Percentiles rank a stretch among this genome's conserved stretches.
Conservation (phyloP, 2,113 vertebrate species). For the Axis porcinus region DNA sequence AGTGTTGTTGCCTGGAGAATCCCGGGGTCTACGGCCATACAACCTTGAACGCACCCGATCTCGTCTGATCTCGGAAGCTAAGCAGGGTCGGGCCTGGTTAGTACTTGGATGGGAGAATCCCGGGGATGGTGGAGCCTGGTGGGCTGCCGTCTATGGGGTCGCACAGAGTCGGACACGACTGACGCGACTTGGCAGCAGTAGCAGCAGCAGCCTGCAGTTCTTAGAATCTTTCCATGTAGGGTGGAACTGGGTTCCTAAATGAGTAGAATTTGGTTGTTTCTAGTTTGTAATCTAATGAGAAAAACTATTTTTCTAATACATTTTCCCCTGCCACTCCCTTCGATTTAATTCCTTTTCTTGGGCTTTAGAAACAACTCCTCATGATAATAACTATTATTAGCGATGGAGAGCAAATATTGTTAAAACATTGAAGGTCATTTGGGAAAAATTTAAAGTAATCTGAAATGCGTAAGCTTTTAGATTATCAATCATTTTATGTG, state of each 20-base stretch:
- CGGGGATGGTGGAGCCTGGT: no score
- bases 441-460: neutral
- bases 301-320: neutral
- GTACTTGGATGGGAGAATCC: no score
- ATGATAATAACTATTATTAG: neutral
- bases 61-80: no score
- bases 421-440: neutral
- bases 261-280: neutral
- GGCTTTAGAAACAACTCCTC: neutral
- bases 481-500: neutral
- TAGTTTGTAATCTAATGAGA: neutral
- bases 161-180: no score
- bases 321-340: neutral
- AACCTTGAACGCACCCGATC: no score
- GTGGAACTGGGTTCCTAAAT: neutral
- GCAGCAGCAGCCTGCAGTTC: neutral
- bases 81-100: no score
- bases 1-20: no score
- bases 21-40: no score
- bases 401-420: neutral
- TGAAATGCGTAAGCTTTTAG: neutral
- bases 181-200: no score
- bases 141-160: no score
- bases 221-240: neutral
- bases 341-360: neutral